phyloP scores from a whole-genome alignment of 2,113 vertebrate species.

The Urocynchramus pylzowi region DNA sequence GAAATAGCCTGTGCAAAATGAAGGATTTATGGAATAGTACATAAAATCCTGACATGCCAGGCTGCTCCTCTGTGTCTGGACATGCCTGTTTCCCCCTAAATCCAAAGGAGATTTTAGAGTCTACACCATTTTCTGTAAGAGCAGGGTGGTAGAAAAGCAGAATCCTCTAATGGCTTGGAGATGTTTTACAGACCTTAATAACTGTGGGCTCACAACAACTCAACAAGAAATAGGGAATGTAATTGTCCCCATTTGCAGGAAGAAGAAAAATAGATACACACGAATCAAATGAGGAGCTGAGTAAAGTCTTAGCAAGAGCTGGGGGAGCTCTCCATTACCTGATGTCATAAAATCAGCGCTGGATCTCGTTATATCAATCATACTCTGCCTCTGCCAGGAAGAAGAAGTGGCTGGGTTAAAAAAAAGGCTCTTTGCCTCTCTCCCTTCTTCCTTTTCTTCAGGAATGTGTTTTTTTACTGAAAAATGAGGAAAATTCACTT shows the following conservation, averaged over 20 bases:
- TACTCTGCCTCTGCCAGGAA: not conserved
- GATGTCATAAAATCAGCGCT: not conserved
- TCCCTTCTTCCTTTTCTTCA: not conserved
- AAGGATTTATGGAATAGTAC: not conserved
- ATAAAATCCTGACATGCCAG: not conserved
- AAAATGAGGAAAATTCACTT: not conserved
- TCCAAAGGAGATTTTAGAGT: not conserved
- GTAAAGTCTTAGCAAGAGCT: not conserved
- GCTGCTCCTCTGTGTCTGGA: not conserved
- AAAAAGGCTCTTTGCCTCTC: not conserved
- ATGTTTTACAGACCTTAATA: not conserved
- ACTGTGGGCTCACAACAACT: not conserved
- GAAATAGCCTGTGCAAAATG: not conserved
- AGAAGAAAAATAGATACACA: not conserved
- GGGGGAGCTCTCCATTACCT: not conserved
- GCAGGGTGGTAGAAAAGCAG: not conserved
- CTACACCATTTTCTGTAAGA: not conserved
- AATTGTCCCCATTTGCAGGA: not conserved
- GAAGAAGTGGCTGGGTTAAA: not conserved
- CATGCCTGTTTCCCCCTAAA: not conserved
- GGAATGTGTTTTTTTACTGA: not conserved
- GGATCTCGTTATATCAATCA: conserved; percentile 3
- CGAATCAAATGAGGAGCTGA: not conserved
- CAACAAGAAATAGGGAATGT: not conserved
- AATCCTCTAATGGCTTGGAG: not conserved